phyloP scores from a whole-genome alignment of 2,113 vertebrate genomes.

The Parotia lawesii region DNA sequence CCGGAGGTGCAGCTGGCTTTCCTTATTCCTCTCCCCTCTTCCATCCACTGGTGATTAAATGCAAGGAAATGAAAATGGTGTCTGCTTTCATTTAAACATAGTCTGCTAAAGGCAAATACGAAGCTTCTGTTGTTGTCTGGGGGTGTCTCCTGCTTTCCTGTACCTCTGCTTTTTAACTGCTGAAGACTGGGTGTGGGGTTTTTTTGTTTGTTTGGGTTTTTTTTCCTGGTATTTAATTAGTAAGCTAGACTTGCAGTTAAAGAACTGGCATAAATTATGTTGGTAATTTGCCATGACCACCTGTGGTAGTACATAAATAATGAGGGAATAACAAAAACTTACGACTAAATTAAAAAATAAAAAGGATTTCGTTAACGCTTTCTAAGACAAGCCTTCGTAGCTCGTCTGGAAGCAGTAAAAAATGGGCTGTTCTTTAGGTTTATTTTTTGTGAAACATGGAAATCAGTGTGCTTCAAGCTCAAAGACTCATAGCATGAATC shows the following conservation, averaged over 20 bases:
- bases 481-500: neutral
- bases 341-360: neutral
- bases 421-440: neutral
- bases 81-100: neutral
- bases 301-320: conserved; percentile 17
- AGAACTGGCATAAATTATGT: neutral
- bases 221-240: neutral
- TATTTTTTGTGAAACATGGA: neutral
- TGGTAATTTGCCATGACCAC: conserved; percentile 22
- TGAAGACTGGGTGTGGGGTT: neutral
- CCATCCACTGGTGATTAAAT: neutral
- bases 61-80: neutral
- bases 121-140: neutral
- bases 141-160: neutral
- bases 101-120: neutral
- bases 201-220: neutral
- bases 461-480: neutral
- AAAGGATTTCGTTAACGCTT: neutral
- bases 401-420: neutral
- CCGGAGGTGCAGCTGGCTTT: neutral
- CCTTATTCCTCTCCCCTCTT: neutral
- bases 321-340: neutral
- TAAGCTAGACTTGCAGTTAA: neutral
- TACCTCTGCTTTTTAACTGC: neutral
- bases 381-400: neutral